Base-by-base conservation (phyloP, 2,797 vertebrate genomes). In the Rhinogobio ventralis region DNA sequence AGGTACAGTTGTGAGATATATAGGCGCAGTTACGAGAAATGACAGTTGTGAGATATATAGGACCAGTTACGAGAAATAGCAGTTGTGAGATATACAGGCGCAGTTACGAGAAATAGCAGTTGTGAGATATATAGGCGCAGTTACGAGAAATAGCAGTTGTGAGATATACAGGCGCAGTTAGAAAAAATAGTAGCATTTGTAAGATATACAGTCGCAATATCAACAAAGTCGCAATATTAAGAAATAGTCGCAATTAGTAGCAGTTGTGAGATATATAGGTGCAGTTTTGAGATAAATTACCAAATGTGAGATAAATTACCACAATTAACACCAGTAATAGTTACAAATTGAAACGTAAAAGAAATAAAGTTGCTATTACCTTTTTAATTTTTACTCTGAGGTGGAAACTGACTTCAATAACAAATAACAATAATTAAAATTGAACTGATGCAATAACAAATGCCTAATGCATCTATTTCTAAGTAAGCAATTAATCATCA, bases 131-230 rank as follows among this genome's bases (percentile, higher is more conserved):
- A 5, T 2, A 51, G 49, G 4, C 1, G 4, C 5, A 17, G 4
- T 51, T 49, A 15, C 1, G 14, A 49, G 15, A 51, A 6, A 51
- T 46, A n/a, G 0, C 11, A 42, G 5, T 39, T 39, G n/a, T 45
- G 13, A 67, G 3, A 67, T 5, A 36, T 20, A 5, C 4, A 36
- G 15, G 2, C 0, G 0, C 9, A 23, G 1, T 39, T 6, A 0
- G 19, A 0, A 23, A 9, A 68, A 42, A 11, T 66, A 0, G 2
- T n/a, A n/a, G n/a, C 9, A 23, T 2, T 36, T 66, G 28, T 66
- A 2, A 39, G 33, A 36, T 36, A n/a, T n/a, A 9, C 51, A 53
- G 2, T 57, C 9, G 3, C 23, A n/a, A n/a, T n/a, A n/a, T n/a
- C n/a, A n/a, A n/a, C n/a, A 53, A 4, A 55, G 53, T 3, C 1